Base-by-base conservation (phyloP, 1,140 invertebrate species). In the Drosophila rhopaloa region DNA sequence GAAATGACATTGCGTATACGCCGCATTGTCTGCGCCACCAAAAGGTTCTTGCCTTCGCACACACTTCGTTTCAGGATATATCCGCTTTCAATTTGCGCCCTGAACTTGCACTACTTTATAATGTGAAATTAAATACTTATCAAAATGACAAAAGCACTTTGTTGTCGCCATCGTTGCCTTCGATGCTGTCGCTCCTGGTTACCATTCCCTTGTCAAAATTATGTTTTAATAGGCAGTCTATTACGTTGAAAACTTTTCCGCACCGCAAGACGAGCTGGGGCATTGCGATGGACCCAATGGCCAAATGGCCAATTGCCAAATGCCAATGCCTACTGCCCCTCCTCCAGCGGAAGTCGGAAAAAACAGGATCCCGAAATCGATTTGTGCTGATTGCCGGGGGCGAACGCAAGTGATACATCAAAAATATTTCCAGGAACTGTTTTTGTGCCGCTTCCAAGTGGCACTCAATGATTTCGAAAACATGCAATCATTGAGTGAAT, bases 1-100 rank as follows among this genome's bases (percentile, higher is more conserved):
- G 14, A 7, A 35, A 44, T 13, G 29, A 50, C 58, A 86, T 81
- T 81, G 74, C 82, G 68, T 57, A 85, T 85, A 85, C 78, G 81
- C 77, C 77, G n/a, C 65, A 65, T 75, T 80, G 74, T 71, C 57
- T 41, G 40, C 1, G 27, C 14, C 27, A 27, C 14, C 32, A 10
- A 16, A n/a, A 19, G 46, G 16, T 7, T 27, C 10, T 53, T 38
- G 13, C 5, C 14, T 11, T 10, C 11, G 27, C 47, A 24, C 43
- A 11, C 19, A 46, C 10, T 19, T 19, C 29, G 14, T 40, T 16
- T n/a, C 35, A 8, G 9, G 16, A 37, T 3, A 40, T 27, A 38
- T 40, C 57, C 32, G 14, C 40, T 41, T 70, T 62, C 40, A 51
- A 51, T 63, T 56, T 56, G 41, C 46, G 24, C 3, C 9, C 8